Evolutionary conservation across 2,888 invertebrate species (phyloP).

Genomic region (Ophion ellenae): DNA sequence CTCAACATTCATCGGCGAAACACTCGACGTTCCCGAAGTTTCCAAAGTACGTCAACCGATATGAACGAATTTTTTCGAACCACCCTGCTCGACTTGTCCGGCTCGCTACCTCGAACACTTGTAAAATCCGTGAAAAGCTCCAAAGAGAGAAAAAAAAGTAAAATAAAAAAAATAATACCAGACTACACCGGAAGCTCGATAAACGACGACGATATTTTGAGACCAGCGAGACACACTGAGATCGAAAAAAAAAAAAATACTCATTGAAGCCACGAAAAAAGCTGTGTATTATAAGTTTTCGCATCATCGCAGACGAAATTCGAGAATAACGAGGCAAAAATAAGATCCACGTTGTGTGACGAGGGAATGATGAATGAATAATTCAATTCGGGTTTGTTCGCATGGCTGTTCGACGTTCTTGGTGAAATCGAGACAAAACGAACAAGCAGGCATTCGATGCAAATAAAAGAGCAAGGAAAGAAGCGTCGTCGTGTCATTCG

Average conservation of each 20-base stretch:
- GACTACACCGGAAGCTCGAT: neutral
- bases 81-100: neutral
- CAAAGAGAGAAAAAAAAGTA: neutral
- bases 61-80: neutral
- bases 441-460: neutral
- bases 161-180: neutral
- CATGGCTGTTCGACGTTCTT: neutral
- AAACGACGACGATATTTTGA: neutral
- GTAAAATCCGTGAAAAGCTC: neutral
- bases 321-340: slow-evolving; percentile 39
- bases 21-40: neutral
- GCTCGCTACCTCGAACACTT: neutral
- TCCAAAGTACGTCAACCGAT: neutral
- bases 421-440: neutral
- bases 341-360: slow-evolving; percentile 36
- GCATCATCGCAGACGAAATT: slow-evolving; percentile 44
- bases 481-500: slow-evolving; percentile 42
- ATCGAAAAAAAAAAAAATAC: slow-evolving; percentile 38
- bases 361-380: slow-evolving; percentile 34
- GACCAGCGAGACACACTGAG: neutral
- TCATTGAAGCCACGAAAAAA: slow-evolving; percentile 41
- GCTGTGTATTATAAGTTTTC: slow-evolving; percentile 23
- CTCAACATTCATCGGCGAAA: neutral
- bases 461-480: neutral
- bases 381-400: slow-evolving; percentile 7